Conservation (phyloP, 2,113 vertebrate species). For the Calcarius ornatus region DNA sequence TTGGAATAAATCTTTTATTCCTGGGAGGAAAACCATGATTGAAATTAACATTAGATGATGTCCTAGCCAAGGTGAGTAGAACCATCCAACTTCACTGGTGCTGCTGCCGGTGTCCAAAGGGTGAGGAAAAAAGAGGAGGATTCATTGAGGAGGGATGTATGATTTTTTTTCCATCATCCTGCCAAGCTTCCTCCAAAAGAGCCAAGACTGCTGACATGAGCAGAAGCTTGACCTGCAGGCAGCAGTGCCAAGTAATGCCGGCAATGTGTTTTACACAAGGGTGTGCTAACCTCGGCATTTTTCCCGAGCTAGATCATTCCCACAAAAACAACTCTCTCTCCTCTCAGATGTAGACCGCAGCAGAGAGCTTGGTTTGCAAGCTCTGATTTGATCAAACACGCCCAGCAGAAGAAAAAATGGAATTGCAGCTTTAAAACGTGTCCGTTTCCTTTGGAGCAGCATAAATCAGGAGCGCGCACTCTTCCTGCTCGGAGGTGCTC, state of each 20-base stretch:
- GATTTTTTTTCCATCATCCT: neutral
- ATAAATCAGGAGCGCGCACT: neutral
- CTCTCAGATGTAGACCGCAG: neutral
- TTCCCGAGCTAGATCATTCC: constrained; percentile 46
- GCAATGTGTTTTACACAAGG: constrained; percentile 41
- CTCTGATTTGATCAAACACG: constrained; percentile 26
- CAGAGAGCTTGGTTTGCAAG: neutral
- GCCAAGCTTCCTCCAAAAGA: constrained; percentile 17
- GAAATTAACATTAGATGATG: neutral
- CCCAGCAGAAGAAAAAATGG: constrained; percentile 26
- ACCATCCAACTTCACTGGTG: neutral
- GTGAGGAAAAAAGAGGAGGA: neutral
- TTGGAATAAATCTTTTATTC: neutral
- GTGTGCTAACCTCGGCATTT: constrained; percentile 59
- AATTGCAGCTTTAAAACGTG: neutral
- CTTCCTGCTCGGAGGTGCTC: neutral
- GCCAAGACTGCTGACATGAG: constrained; percentile 41
- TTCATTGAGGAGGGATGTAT: neutral
- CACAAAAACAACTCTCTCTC: constrained; percentile 27
- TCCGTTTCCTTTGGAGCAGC: neutral
- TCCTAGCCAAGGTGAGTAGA: neutral
- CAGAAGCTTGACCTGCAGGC: constrained; percentile 52
- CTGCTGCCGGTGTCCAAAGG: neutral
- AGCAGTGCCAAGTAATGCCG: constrained; percentile 36
- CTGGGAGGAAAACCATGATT: neutral